Conservation (phyloP, 35 echinoderm and acorn worm species). For the Strongylocentrotus purpuratus region DNA sequence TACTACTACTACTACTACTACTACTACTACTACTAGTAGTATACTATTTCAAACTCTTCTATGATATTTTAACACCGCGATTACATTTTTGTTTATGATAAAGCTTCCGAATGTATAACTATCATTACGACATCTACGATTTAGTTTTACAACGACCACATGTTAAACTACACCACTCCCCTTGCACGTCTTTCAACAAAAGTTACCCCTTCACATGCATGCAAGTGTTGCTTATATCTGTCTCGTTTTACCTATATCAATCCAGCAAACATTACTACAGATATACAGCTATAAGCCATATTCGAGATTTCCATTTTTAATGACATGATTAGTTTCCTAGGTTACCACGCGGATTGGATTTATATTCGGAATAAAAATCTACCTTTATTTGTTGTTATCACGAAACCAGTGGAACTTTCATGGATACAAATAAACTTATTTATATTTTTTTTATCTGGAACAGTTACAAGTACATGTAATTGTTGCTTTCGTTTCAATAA, state of each 20-base stretch:
- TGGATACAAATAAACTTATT: no score
- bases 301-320: not conserved
- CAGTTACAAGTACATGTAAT: no score
- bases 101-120: no score
- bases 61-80: not conserved
- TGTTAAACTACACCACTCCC: no score
- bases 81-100: not conserved
- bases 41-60: not conserved
- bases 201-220: no score
- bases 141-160: no score
- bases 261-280: not conserved
- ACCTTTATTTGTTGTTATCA: not conserved
- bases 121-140: no score
- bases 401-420: no score
- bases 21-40: not conserved
- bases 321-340: not conserved
- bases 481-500: no score
- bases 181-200: no score
- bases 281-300: no score
- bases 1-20: slow-evolving; percentile 37
- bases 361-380: not conserved
- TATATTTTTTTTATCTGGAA: no score
- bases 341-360: not conserved
- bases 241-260: not conserved
- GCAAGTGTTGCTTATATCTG: not conserved